phyloP scores from a whole-genome alignment of 2,888 invertebrate genomes.

The Euphydryas editha region DNA sequence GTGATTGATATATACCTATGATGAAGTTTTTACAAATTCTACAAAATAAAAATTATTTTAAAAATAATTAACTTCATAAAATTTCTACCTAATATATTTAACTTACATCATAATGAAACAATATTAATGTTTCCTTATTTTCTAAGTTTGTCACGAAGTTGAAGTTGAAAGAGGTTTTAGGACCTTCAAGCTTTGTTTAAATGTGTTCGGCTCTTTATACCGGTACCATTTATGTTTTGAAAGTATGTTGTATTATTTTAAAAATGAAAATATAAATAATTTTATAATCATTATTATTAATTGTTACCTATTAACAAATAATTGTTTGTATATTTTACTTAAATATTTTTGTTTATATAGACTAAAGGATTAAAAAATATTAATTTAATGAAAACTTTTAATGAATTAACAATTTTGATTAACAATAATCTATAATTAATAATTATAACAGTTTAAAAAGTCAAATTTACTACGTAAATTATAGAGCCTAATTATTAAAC shows the following conservation, averaged over 20 bases:
- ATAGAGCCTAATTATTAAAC: conserved; percentile 53
- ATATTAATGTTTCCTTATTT: background rate
- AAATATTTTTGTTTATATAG: conserved; percentile 2
- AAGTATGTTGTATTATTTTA: background rate
- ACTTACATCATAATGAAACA: background rate
- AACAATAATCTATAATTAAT: no score
- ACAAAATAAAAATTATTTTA: no score
- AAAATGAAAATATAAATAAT: background rate
- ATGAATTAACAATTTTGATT: no score
- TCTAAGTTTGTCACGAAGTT: background rate
- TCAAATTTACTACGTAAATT: background rate
- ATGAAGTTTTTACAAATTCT: no score
- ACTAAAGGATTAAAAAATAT: no score
- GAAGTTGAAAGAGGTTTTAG: background rate
- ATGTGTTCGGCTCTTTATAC: background rate
- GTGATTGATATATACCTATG: no score
- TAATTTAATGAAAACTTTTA: no score
- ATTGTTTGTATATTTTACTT: conserved; percentile 1
- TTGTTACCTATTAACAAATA: no score
- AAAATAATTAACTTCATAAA: no score
- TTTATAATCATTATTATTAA: background rate
- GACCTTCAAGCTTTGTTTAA: background rate
- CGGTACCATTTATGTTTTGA: background rate
- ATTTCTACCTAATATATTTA: no score
- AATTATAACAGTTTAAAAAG: no score